Evolutionary conservation across 2,888 invertebrate species (phyloP).

Genomic region (Rutpela maculata): DNA sequence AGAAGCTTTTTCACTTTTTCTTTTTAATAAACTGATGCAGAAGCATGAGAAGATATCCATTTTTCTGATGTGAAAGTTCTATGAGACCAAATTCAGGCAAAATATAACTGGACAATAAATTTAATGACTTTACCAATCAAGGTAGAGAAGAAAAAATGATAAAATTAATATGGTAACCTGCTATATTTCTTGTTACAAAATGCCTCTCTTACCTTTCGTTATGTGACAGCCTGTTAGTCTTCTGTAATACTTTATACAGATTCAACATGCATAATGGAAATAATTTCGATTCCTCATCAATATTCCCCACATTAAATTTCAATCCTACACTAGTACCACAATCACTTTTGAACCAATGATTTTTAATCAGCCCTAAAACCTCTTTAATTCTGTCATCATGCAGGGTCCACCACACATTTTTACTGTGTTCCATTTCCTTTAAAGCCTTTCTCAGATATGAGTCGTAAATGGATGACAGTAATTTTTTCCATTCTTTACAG

Average conservation of each 20-base stretch:
- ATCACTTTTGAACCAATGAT: conserved; percentile 41
- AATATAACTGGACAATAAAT: too few relatives aligned
- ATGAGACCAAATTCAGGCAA: too few relatives aligned
- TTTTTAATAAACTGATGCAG: not conserved
- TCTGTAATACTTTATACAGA: conserved; percentile 76
- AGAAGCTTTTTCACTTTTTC: too few relatives aligned
- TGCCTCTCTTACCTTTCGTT: conserved; percentile 72
- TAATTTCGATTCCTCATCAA: conserved; percentile 71
- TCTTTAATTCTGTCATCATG: conserved; percentile 69
- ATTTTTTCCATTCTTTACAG: conserved; percentile 77
- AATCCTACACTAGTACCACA: conserved; percentile 44
- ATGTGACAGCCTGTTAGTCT: conserved; percentile 80
- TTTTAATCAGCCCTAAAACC: conserved; percentile 67
- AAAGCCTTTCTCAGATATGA: conserved; percentile 73
- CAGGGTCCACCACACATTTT: conserved; percentile 67
- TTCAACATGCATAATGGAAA: conserved; percentile 83
- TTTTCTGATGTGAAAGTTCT: too few relatives aligned
- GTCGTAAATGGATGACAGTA: conserved; percentile 74
- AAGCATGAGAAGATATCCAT: too few relatives aligned
- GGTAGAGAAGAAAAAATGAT: too few relatives aligned
- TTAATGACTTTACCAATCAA: too few relatives aligned
- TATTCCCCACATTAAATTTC: conserved; percentile 67
- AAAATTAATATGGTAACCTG: too few relatives aligned
- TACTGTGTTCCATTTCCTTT: conserved; percentile 65
- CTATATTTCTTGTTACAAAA: not conserved